Evolutionary conservation across 2,888 invertebrate species (phyloP).

Genomic region (Hypercompe scribonia): DNA sequence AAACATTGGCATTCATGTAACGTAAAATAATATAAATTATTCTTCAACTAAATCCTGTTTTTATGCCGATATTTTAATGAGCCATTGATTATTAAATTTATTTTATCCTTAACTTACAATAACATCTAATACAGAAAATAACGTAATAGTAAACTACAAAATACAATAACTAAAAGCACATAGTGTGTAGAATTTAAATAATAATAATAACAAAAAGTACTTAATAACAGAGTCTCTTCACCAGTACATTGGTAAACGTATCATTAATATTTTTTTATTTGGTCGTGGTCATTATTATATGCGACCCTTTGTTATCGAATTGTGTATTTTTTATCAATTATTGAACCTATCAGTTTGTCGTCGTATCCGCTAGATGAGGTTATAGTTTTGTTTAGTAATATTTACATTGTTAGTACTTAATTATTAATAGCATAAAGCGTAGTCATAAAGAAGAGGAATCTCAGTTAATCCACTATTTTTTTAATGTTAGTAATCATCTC

Average conservation of each 20-base stretch:
- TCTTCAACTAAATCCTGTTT: neutral
- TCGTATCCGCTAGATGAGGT: slow-evolving; percentile 18
- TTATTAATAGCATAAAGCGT: slow-evolving; percentile 47
- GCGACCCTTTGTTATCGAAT: slow-evolving; percentile 2
- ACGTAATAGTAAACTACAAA: neutral
- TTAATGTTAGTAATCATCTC: slow-evolving; percentile 56
- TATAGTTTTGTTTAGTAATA: slow-evolving; percentile 16
- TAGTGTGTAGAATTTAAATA: slow-evolving; percentile 10
- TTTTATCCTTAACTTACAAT: neutral
- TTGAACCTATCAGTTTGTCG: neutral
- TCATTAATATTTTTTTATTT: slow-evolving; percentile 25
- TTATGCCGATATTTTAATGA: neutral
- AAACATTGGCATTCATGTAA: neutral
- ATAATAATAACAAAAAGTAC: slow-evolving; percentile 16
- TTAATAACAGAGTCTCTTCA: neutral
- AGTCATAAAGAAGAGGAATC: slow-evolving; percentile 62
- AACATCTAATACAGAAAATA: neutral
- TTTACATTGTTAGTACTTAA: slow-evolving; percentile 44
- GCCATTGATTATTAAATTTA: neutral
- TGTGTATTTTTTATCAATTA: slow-evolving; percentile 4
- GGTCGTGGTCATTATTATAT: neutral
- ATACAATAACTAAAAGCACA: slow-evolving; percentile 4
- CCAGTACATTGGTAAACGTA: neutral
- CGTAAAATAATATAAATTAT: neutral
- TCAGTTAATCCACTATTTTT: slow-evolving; percentile 69